phyloP scores from a whole-genome alignment of 1,140 invertebrate genomes.

The Drosophila seguyi region DNA sequence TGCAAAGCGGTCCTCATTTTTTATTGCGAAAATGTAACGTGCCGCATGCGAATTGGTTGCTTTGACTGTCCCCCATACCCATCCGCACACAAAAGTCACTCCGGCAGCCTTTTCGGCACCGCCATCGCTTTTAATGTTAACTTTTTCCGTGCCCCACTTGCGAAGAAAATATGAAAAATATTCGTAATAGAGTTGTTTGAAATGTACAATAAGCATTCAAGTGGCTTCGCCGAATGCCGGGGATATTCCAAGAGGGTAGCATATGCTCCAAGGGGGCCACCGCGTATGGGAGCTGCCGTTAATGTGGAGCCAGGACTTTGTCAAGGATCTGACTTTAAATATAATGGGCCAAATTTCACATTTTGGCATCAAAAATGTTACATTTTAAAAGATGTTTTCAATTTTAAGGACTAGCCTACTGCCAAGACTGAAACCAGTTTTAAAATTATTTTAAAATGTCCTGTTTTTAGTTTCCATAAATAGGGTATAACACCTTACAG shows the following conservation, averaged over 20 bases:
- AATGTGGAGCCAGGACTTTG: constrained; percentile 49
- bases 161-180: constrained; percentile 79
- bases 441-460: too few relatives aligned
- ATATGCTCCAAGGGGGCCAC: neutral
- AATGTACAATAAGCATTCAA: constrained; percentile 83
- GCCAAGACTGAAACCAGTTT: neutral
- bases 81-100: constrained; percentile 20
- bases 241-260: constrained; percentile 22
- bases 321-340: constrained; percentile 3
- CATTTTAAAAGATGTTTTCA: neutral
- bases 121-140: constrained; percentile 77
- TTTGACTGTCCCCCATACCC: constrained; percentile 39
- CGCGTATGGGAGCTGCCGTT: constrained; percentile 36
- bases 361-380: neutral
- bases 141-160: constrained; percentile 69
- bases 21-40: constrained; percentile 82
- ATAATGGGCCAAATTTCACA: constrained; percentile 24
- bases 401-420: neutral
- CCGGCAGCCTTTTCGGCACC: constrained; percentile 63
- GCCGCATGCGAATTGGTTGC: constrained; percentile 82
- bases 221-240: constrained; percentile 68
- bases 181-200: constrained; percentile 84
- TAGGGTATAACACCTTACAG: too few relatives aligned
- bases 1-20: constrained; percentile 81
- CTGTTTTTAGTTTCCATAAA: neutral